Evolutionary conservation across 2,797 vertebrate species (phyloP).

Genomic region (Molossus molossus): DNA sequence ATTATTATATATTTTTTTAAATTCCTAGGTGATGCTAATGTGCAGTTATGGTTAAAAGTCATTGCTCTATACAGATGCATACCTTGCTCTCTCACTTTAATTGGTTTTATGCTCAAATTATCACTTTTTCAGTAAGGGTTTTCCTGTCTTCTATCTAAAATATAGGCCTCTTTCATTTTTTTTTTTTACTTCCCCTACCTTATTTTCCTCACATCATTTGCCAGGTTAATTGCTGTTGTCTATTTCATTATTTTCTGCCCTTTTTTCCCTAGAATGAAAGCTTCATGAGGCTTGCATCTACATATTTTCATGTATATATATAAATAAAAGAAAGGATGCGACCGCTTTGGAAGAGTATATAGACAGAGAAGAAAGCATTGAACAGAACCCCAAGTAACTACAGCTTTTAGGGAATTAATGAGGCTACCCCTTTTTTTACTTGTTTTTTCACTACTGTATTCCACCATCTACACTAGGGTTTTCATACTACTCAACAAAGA

Average conservation of each 20-base stretch:
- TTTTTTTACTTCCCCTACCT: neutral
- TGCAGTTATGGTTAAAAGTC: neutral
- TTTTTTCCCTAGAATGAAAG: slow-evolving; percentile 2
- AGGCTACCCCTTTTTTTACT: neutral
- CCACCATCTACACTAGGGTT: neutral
- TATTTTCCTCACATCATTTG: slow-evolving; percentile 15
- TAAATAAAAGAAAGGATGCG: neutral
- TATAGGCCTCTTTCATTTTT: neutral
- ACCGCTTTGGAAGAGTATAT: neutral
- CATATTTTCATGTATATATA: neutral
- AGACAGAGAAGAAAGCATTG: neutral
- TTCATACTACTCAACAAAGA: neutral
- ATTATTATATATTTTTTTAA: neutral
- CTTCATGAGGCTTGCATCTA: neutral
- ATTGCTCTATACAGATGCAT: neutral
- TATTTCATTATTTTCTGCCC: neutral
- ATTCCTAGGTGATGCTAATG: neutral
- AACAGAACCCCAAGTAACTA: neutral
- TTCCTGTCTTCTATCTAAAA: neutral
- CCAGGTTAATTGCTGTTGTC: neutral
- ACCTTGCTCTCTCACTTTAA: slow-evolving; percentile 8
- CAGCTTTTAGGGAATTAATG: neutral
- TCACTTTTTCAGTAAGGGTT: neutral
- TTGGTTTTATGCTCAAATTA: slow-evolving; percentile 39
- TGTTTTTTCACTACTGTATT: neutral